These are phyloP conservation scores for Eurystomus gularis DNA, from an alignment of 2,113 vertebrate species.

Conservation along the genomic window DNA sequence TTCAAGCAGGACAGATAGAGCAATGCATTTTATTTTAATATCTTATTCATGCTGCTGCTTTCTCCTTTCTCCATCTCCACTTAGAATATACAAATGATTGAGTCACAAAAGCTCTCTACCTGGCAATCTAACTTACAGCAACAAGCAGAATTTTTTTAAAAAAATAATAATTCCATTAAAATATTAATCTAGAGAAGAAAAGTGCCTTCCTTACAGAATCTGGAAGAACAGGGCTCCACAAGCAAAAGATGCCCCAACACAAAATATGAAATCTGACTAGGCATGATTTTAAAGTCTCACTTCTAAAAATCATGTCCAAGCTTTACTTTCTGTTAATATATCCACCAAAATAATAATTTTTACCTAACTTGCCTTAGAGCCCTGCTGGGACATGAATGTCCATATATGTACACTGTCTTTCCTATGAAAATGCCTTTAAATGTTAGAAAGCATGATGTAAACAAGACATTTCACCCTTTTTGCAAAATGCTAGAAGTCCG, in stretches of 20 bases:
- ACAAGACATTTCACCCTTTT: background rate
- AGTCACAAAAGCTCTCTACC: background rate
- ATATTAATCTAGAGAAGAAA: background rate
- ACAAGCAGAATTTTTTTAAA: background rate
- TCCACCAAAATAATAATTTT: background rate
- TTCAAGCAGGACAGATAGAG: slow-evolving; percentile 20
- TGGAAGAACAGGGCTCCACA: background rate
- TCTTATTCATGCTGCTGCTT: slow-evolving; percentile 13
- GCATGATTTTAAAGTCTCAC: background rate
- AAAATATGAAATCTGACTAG: background rate
- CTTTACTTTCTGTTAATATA: background rate
- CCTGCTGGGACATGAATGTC: background rate
- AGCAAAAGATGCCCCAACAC: background rate
- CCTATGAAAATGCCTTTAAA: background rate
- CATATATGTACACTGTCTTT: background rate
- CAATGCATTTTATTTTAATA: slow-evolving; percentile 4
- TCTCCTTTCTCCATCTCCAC: background rate
- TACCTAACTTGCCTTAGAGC: background rate
- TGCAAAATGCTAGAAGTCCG: background rate
- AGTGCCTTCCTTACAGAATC: background rate
- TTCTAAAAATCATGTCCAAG: background rate
- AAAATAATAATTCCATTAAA: background rate
- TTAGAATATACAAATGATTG: background rate
- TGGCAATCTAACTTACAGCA: background rate
- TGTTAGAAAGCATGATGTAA: background rate